Evolutionary conservation across 2,888 invertebrate species (phyloP).

Genomic region (Dione juno): DNA sequence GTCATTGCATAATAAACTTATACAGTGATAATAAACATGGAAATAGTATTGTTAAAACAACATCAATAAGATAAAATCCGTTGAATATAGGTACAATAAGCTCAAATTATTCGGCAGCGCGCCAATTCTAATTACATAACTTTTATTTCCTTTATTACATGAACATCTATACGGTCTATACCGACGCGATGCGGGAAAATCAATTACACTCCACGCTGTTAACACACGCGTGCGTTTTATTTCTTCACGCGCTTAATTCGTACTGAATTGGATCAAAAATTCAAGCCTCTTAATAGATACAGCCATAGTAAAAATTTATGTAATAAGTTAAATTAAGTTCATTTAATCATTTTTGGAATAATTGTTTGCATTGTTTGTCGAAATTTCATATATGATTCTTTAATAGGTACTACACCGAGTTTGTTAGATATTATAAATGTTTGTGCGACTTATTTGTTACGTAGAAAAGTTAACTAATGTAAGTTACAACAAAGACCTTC

Average conservation of each 20-base stretch:
- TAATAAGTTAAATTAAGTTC: neutral
- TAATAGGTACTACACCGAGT: neutral
- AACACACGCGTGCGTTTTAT: constrained; percentile 39
- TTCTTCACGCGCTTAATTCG: constrained; percentile 37
- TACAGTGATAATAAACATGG: neutral
- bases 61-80: constrained; percentile 4
- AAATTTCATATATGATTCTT: constrained; percentile 6
- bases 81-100: neutral
- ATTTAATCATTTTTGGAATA: neutral
- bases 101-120: constrained; percentile 11
- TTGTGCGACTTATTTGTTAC: constrained; percentile 16
- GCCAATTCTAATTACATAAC: constrained; percentile 22
- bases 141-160: constrained; percentile 29
- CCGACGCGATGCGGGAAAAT: constrained; percentile 33
- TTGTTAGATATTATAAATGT: constrained; percentile 22
- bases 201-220: constrained; percentile 37
- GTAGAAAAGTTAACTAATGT: constrained; percentile 17
- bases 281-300: constrained; percentile 27
- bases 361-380: constrained; percentile 5
- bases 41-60: neutral
- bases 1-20: neutral
- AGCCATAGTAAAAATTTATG: neutral
- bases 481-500: constrained; percentile 26
- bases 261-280: constrained; percentile 37
- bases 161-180: constrained; percentile 33